Evolutionary conservation across 2,888 invertebrate genomes (phyloP).

Genomic region (Himalopsyche japonica): DNA sequence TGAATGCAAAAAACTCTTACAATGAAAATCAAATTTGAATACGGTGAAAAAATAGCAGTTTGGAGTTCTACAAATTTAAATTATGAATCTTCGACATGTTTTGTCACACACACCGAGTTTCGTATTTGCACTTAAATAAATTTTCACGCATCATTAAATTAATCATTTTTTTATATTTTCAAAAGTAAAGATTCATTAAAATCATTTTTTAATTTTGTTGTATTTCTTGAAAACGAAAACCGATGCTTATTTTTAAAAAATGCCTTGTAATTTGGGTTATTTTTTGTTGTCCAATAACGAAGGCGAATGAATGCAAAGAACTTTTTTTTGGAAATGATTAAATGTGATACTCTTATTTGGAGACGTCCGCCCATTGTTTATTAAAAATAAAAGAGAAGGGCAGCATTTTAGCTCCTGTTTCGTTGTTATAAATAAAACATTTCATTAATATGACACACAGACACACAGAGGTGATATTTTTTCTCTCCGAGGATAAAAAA

Average conservation of each 20-base stretch:
- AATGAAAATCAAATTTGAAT: too few species aligned
- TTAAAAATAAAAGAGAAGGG: not conserved
- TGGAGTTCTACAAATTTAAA: too few species aligned
- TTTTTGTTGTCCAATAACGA: not conserved
- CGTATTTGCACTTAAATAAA: too few species aligned
- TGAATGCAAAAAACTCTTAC: too few species aligned
- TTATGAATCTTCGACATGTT: too few species aligned
- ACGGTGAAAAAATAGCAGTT: too few species aligned
- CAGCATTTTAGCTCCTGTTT: not conserved
- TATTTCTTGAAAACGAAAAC: too few species aligned
- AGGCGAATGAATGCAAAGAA: not conserved
- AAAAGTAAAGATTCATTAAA: too few species aligned
- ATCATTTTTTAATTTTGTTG: too few species aligned
- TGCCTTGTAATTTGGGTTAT: not conserved
- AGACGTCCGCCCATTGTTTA: not conserved
- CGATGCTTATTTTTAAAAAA: not conserved
- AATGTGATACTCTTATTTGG: not conserved
- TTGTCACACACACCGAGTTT: too few species aligned
- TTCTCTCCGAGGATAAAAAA: not conserved
- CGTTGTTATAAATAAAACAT: not conserved
- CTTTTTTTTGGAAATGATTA: not conserved
- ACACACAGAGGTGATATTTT: not conserved
- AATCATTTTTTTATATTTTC: too few species aligned
- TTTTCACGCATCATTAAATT: too few species aligned
- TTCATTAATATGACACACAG: not conserved